Conservation (phyloP, 2,797 vertebrate genomes). For the Pangasius mekongensis region DNA sequence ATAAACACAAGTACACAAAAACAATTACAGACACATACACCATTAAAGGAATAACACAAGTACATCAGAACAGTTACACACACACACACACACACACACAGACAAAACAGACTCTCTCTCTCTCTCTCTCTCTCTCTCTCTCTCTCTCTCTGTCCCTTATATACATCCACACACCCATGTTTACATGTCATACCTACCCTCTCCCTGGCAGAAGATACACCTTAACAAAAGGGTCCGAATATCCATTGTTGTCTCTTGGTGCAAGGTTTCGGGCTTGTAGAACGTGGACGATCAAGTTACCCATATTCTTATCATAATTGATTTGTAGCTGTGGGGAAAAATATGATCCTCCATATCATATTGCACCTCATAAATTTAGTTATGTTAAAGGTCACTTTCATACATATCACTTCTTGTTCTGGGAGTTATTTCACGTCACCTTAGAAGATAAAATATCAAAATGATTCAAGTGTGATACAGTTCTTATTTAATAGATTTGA, state of each 20-base stretch:
- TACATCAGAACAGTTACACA: not conserved
- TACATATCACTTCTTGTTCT: not conserved
- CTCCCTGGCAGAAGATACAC: conserved; percentile 97
- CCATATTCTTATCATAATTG: conserved; percentile 95
- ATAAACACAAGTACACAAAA: conserved; percentile 9
- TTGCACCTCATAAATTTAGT: conserved; percentile 3
- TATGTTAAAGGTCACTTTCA: not conserved
- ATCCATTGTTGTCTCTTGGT: conserved; percentile 92
- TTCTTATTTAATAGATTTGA: not conserved
- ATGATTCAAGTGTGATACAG: not conserved
- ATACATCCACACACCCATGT: not conserved
- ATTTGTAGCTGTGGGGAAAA: conserved; percentile 87
- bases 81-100: conserved; percentile 1
- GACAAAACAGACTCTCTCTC: conserved; percentile 2
- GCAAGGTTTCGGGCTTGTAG: conserved; percentile 96
- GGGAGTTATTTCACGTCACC: not conserved
- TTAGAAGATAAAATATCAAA: not conserved
- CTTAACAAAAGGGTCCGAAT: conserved; percentile 98
- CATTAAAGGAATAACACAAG: not conserved
- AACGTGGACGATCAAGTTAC: conserved; percentile 96
- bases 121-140: not conserved
- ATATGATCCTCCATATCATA: conserved; percentile 24
- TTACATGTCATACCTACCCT: conserved; percentile 81
- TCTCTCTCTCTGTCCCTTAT: not conserved
- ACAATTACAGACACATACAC: not conserved